These are phyloP conservation scores for Hypolimnas misippus DNA, from an alignment of 2,888 invertebrate species.

Conservation along the genomic window DNA sequence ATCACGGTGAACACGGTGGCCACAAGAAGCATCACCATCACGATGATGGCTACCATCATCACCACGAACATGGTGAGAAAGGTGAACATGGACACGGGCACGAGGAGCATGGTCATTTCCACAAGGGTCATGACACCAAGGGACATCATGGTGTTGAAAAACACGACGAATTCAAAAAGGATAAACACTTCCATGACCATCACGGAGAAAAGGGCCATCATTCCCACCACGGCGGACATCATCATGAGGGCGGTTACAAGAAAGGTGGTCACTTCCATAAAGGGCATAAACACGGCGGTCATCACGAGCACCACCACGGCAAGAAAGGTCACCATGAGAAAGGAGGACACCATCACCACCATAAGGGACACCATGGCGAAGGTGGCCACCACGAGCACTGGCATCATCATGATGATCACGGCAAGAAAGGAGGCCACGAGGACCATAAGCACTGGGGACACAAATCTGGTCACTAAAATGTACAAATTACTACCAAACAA, in stretches of 20 bases:
- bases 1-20: conserved; percentile 85
- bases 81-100: conserved; percentile 84
- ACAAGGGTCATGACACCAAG: conserved; percentile 93
- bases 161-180: conserved; percentile 92
- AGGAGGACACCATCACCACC: conserved; percentile 90
- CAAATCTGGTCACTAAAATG: conserved; percentile 76
- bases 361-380: conserved; percentile 90
- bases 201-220: conserved; percentile 91
- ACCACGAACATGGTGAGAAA: conserved; percentile 86
- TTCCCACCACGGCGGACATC: conserved; percentile 90
- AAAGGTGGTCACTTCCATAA: conserved; percentile 92
- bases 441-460: conserved; percentile 91
- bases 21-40: conserved; percentile 87
- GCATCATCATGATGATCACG: conserved; percentile 88
- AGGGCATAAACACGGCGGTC: conserved; percentile 89
- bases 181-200: conserved; percentile 93
- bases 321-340: conserved; percentile 90
- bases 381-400: conserved; percentile 91
- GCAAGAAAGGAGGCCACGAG: conserved; percentile 91
- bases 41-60: conserved; percentile 86
- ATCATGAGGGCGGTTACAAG: conserved; percentile 90
- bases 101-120: conserved; percentile 86
- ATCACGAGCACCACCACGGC: conserved; percentile 90
- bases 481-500: conserved; percentile 47
- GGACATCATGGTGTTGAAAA: conserved; percentile 93